Conservation (phyloP, 2,888 invertebrate species). For the Leucophenga maculata region DNA sequence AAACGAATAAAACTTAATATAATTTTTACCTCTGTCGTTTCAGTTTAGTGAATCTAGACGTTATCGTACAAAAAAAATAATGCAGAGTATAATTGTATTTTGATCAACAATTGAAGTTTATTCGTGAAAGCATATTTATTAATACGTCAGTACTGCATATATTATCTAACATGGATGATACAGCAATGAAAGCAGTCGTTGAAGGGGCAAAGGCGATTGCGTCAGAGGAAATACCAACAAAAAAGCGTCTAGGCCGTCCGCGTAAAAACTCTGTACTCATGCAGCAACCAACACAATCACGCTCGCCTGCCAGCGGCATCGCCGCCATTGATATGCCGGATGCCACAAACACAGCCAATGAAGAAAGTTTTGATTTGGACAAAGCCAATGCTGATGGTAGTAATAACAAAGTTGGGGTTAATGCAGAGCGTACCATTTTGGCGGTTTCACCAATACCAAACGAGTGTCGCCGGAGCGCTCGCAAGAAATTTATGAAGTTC, state of each 20-base stretch:
- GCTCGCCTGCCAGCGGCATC: background rate
- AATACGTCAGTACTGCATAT: no score
- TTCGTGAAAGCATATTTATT: background rate
- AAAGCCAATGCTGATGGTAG: background rate
- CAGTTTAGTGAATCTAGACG: no score
- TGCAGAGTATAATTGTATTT: no score
- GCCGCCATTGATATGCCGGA: background rate
- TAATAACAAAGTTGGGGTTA: background rate
- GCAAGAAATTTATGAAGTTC: conserved; percentile 70
- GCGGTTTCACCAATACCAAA: conserved; percentile 30
- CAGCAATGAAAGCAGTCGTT: background rate
- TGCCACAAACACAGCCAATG: background rate
- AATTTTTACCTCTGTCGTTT: no score
- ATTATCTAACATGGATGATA: background rate
- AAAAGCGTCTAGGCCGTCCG: conserved; percentile 40
- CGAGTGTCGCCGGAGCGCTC: conserved; percentile 68
- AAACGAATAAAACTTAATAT: no score
- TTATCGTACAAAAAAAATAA: no score
- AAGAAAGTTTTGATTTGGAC: background rate
- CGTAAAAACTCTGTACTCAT: conserved; percentile 3
- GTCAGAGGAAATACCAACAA: background rate
- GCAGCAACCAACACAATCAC: no score
- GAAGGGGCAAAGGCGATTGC: background rate
- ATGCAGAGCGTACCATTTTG: background rate
- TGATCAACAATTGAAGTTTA: no score